Conservation (phyloP, 1,140 invertebrate genomes). For the Papilio dardanus region DNA sequence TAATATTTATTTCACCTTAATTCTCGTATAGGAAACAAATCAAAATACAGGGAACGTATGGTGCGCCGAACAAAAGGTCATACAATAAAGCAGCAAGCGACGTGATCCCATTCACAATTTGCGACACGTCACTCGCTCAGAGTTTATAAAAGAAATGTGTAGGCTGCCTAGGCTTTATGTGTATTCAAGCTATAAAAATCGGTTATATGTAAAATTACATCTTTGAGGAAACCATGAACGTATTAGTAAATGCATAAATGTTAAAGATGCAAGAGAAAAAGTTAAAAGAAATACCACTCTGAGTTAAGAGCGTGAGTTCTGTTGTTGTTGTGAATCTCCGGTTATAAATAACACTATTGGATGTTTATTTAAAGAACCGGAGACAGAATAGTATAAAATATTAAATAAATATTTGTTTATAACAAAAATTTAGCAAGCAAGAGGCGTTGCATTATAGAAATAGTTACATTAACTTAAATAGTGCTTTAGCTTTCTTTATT, state of each 20-base stretch:
- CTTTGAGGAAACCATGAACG: neutral
- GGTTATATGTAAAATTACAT: neutral
- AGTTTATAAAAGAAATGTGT: conserved; percentile 19
- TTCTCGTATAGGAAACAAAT: neutral
- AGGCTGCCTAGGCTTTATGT: conserved; percentile 6
- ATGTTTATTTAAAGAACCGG: too few relatives aligned
- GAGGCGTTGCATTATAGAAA: conserved; percentile 1
- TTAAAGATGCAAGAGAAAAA: too few relatives aligned
- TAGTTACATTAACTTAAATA: conserved; percentile 25
- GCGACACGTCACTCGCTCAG: neutral
- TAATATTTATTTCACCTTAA: neutral
- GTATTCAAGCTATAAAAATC: neutral
- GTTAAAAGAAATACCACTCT: too few relatives aligned
- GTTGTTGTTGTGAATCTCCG: too few relatives aligned
- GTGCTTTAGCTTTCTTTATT: conserved; percentile 12
- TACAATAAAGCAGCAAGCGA: conserved; percentile 14
- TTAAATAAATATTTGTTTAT: conserved; percentile 1
- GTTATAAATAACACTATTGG: too few relatives aligned
- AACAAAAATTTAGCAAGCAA: neutral
- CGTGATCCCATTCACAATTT: conserved; percentile 20
- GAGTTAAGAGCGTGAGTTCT: too few relatives aligned
- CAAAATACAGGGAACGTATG: conserved; percentile 3
- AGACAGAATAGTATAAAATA: too few relatives aligned
- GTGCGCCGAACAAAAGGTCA: conserved; percentile 9
- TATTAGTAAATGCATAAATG: too few relatives aligned